phyloP scores from a whole-genome alignment of 1,140 invertebrate species.

The Zelostemma sp. region DNA sequence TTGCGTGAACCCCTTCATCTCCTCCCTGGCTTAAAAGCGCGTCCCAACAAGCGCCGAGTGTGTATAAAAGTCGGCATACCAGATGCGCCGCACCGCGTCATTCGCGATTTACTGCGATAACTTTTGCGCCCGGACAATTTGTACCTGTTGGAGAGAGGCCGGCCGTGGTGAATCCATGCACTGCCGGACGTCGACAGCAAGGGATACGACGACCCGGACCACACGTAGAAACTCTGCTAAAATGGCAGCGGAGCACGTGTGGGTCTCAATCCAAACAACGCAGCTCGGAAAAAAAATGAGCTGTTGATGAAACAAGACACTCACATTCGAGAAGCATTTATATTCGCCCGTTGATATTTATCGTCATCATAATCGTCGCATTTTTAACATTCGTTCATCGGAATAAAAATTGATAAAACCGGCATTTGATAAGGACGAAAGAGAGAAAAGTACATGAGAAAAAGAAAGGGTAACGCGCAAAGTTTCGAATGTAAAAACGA shows the following conservation, averaged over 20 bases:
- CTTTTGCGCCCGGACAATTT: conserved; percentile 60
- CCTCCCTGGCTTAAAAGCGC: conserved; percentile 29
- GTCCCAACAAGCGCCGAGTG: conserved; percentile 19
- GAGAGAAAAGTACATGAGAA: too few relatives aligned
- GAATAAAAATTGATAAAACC: background rate
- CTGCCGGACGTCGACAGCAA: conserved; percentile 24
- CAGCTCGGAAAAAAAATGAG: conserved; percentile 4
- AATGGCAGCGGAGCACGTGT: conserved; percentile 10
- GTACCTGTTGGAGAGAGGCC: conserved; percentile 51
- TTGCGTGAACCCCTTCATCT: conserved; percentile 17
- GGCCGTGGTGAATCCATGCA: conserved; percentile 27
- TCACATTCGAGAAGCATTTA: background rate
- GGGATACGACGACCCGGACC: conserved; percentile 24
- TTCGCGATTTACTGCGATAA: conserved; percentile 62
- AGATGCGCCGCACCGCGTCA: conserved; percentile 55
- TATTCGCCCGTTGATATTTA: background rate
- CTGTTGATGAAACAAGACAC: conserved; percentile 2
- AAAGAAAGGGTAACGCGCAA: too few relatives aligned
- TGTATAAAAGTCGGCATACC: conserved; percentile 55
- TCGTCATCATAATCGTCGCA: too few relatives aligned
- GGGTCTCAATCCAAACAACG: conserved; percentile 19
- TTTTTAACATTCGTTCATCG: too few relatives aligned
- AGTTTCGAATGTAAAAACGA: conserved; percentile 2
- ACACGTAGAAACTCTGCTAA: conserved; percentile 26
- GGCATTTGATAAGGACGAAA: too few relatives aligned